phyloP scores from a whole-genome alignment of 2,797 vertebrate species.

The Astyanax mexicanus region DNA sequence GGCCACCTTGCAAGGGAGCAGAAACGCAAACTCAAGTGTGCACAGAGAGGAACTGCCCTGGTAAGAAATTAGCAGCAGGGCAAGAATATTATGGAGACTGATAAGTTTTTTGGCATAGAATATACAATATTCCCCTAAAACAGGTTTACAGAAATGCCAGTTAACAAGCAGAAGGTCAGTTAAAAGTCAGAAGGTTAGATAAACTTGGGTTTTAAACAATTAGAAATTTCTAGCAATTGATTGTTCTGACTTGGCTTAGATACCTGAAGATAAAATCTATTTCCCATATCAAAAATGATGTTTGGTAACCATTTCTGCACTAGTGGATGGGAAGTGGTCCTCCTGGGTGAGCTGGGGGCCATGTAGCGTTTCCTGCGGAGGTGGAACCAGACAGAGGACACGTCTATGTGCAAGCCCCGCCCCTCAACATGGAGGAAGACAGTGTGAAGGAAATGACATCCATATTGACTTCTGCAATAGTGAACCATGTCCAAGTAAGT shows the following conservation, averaged over 20 bases:
- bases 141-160: too few relatives aligned
- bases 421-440: constrained; percentile 86
- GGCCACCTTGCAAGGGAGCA: constrained; percentile 81
- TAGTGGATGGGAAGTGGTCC: constrained; percentile 96
- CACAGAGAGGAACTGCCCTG: constrained; percentile 87
- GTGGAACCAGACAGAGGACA: constrained; percentile 88
- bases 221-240: too few relatives aligned
- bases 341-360: constrained; percentile 90
- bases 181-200: too few relatives aligned
- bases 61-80: constrained; percentile 68
- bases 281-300: not conserved
- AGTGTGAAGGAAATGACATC: constrained; percentile 89
- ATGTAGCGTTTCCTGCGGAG: constrained; percentile 92
- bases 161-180: too few relatives aligned
- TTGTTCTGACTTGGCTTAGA: too few relatives aligned
- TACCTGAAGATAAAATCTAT: not conserved
- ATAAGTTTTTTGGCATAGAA: too few relatives aligned
- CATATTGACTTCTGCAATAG: constrained; percentile 94
- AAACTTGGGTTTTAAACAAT: too few relatives aligned
- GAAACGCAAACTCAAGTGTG: constrained; percentile 91
- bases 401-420: constrained; percentile 88
- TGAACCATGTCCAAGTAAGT: constrained; percentile 92
- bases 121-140: too few relatives aligned
- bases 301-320: not conserved
- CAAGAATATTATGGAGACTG: not conserved